Evolutionary conservation across 1,140 invertebrate species (phyloP).

Genomic region (Holcopasites calliopsidis): DNA sequence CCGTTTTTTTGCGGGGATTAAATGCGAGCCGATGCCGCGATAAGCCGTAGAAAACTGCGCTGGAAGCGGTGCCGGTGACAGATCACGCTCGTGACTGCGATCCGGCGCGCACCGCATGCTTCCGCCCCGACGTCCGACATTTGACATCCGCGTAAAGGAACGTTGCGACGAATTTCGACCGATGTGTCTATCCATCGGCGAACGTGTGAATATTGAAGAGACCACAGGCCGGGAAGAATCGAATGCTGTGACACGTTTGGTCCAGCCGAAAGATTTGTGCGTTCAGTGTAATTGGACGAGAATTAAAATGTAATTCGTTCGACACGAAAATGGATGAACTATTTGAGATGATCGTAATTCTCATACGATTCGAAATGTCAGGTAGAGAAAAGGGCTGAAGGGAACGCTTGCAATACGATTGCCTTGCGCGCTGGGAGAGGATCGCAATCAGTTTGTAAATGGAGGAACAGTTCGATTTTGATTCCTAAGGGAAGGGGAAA

Average conservation of each 20-base stretch:
- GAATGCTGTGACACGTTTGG: not conserved
- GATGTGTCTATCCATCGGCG: not conserved
- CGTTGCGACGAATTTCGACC: slow-evolving; percentile 33
- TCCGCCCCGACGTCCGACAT: not conserved
- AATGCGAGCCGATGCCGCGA: slow-evolving; percentile 77
- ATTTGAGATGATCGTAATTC: too few relatives aligned
- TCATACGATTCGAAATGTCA: too few relatives aligned
- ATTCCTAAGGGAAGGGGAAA: too few relatives aligned
- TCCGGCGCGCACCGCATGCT: slow-evolving; percentile 23
- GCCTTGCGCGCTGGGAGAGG: too few relatives aligned
- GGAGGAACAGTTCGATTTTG: not conserved
- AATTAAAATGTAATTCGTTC: too few relatives aligned
- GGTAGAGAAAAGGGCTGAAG: too few relatives aligned
- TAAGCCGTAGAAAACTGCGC: slow-evolving; percentile 75
- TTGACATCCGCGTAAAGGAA: slow-evolving; percentile 7
- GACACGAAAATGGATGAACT: too few relatives aligned
- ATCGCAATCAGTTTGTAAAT: too few relatives aligned
- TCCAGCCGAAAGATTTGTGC: too few relatives aligned
- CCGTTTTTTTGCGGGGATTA: slow-evolving; percentile 75
- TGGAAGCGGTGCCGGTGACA: slow-evolving; percentile 75
- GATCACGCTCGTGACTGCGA: slow-evolving; percentile 71
- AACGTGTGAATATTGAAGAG: not conserved
- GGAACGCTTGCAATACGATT: too few relatives aligned
- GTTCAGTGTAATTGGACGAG: too few relatives aligned
- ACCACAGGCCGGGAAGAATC: not conserved